phyloP scores from a whole-genome alignment of 2,888 invertebrate species.

The Coelinius sp. region DNA sequence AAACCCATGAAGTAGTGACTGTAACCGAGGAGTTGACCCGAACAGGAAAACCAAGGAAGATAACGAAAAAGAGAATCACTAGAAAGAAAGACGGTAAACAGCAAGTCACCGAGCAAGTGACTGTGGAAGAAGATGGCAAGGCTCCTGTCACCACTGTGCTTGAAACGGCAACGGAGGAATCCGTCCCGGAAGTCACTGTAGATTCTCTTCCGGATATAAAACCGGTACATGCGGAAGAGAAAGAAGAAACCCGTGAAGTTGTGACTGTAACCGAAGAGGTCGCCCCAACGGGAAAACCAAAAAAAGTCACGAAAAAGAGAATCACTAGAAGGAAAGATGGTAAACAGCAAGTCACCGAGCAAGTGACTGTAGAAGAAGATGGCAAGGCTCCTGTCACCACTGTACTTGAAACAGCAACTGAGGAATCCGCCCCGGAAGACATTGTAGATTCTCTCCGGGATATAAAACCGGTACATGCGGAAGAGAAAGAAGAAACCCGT shows the following conservation, averaged over 20 bases:
- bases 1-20: constrained; percentile 72
- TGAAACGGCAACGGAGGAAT: constrained; percentile 59
- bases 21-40: constrained; percentile 56
- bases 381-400: constrained; percentile 66
- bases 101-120: constrained; percentile 67
- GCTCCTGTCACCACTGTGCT: constrained; percentile 62
- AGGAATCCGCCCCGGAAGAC: constrained; percentile 40
- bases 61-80: constrained; percentile 59
- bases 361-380: constrained; percentile 68
- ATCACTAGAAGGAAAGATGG: constrained; percentile 67
- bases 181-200: constrained; percentile 63
- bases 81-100: constrained; percentile 59
- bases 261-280: constrained; percentile 54
- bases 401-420: constrained; percentile 62
- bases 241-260: constrained; percentile 66
- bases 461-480: constrained; percentile 57
- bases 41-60: constrained; percentile 54
- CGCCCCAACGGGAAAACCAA: constrained; percentile 44
- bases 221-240: constrained; percentile 58
- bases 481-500: constrained; percentile 44
- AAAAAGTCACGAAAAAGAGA: constrained; percentile 63
- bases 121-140: constrained; percentile 72
- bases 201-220: constrained; percentile 64
- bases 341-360: constrained; percentile 69
- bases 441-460: constrained; percentile 12